phyloP scores from a whole-genome alignment of 2,888 invertebrate species.

The Microctonus hyperodae region DNA sequence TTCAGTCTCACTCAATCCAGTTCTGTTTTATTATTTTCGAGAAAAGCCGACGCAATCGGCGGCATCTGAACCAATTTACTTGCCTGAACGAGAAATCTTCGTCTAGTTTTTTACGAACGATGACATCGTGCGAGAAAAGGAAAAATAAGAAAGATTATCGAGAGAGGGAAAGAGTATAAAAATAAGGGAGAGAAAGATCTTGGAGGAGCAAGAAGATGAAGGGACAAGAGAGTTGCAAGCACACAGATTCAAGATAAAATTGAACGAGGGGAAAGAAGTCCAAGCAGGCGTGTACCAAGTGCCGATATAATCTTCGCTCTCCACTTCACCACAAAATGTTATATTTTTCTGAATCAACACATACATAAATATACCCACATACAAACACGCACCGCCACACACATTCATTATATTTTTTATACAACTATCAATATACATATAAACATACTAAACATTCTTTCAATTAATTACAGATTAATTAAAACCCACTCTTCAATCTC shows the following conservation, averaged over 20 bases:
- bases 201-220: slow-evolving; percentile 28
- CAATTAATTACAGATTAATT: background rate
- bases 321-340: slow-evolving; percentile 20
- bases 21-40: slow-evolving; percentile 22
- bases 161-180: slow-evolving; percentile 20
- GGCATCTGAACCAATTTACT: slow-evolving; percentile 35
- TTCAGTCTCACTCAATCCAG: slow-evolving; percentile 3
- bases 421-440: background rate
- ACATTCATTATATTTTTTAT: background rate
- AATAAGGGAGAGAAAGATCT: slow-evolving; percentile 36
- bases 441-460: background rate
- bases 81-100: slow-evolving; percentile 37
- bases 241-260: slow-evolving; percentile 43
- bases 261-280: slow-evolving; percentile 32
- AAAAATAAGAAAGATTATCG: slow-evolving; percentile 27
- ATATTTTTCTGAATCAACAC: slow-evolving; percentile 19
- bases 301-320: slow-evolving; percentile 34
- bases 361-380: background rate
- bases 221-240: slow-evolving; percentile 39
- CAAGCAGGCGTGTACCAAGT: slow-evolving; percentile 34
- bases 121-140: slow-evolving; percentile 23
- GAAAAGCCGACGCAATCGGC: slow-evolving; percentile 29
- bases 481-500: background rate
- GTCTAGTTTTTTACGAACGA: slow-evolving; percentile 36
- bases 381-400: background rate